phyloP scores from a whole-genome alignment of 2,113 vertebrate species.

The Crypturellus undulatus region DNA sequence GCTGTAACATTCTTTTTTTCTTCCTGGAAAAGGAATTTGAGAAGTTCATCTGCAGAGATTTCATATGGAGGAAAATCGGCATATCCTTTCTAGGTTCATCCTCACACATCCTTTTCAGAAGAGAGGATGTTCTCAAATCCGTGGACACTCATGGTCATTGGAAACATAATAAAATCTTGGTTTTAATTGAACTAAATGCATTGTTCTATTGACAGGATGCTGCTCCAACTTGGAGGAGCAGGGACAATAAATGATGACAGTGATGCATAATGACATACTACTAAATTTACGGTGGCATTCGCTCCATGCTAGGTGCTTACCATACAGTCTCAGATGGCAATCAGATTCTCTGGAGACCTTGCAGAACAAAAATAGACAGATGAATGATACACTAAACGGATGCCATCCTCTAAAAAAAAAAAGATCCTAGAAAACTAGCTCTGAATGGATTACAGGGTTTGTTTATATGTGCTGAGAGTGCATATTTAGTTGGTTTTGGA shows the following conservation, averaged over 20 bases:
- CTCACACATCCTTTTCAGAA: background rate
- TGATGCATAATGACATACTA: background rate
- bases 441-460: background rate
- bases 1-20: background rate
- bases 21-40: background rate
- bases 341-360: background rate
- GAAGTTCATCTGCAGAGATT: background rate
- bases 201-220: slow-evolving; percentile 4
- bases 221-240: slow-evolving; percentile 1
- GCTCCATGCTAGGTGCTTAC: background rate
- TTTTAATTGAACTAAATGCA: slow-evolving; percentile 30
- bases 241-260: background rate
- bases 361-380: background rate
- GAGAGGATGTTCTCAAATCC: background rate
- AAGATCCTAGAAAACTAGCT: background rate
- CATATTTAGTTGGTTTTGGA: background rate
- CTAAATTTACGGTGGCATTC: background rate
- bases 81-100: background rate
- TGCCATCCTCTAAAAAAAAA: background rate
- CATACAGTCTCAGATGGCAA: background rate
- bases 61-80: background rate
- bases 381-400: background rate
- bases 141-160: background rate
- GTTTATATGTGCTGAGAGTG: background rate
- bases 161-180: slow-evolving; percentile 16